phyloP scores from a whole-genome alignment of 2,888 invertebrate genomes.

The Campoplex nolae region DNA sequence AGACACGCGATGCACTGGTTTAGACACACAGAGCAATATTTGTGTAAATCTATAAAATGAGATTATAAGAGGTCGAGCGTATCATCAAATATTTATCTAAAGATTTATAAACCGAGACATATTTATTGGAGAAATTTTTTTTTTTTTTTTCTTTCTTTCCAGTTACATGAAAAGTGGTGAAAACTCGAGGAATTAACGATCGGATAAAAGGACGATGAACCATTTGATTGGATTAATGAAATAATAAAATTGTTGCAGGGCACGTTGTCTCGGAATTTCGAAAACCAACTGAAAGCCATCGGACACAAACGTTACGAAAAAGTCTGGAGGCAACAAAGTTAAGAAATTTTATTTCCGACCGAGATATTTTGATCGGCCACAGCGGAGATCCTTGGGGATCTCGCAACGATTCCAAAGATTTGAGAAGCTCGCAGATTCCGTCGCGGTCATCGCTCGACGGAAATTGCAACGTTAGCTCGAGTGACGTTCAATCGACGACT shows the following conservation, averaged over 20 bases:
- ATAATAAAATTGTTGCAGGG: conserved; percentile 41
- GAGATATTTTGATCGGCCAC: conserved; percentile 73
- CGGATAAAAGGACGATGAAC: neutral
- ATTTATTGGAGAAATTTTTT: neutral
- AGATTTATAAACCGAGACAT: neutral
- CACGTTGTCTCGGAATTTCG: conserved; percentile 28
- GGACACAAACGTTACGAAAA: conserved; percentile 20
- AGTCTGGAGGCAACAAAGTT: conserved; percentile 17
- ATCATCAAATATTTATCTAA: neutral
- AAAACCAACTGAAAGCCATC: conserved; percentile 32
- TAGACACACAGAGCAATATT: neutral
- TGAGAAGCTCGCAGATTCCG: conserved; percentile 25
- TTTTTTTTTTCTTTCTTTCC: neutral
- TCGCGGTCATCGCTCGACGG: neutral
- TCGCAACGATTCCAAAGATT: conserved; percentile 44
- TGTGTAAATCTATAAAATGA: neutral
- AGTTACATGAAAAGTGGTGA: neutral
- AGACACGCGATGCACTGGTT: conserved; percentile 65
- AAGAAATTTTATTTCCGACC: conserved; percentile 54
- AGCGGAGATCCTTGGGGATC: conserved; percentile 76
- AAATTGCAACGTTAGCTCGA: conserved; percentile 14
- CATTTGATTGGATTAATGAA: neutral
- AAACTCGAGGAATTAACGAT: neutral
- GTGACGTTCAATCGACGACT: conserved; percentile 22
- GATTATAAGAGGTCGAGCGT: conserved; percentile 16